These are phyloP conservation scores for Brachionus angularis DNA, from an alignment of 1,140 invertebrate species.

Conservation along the genomic window DNA sequence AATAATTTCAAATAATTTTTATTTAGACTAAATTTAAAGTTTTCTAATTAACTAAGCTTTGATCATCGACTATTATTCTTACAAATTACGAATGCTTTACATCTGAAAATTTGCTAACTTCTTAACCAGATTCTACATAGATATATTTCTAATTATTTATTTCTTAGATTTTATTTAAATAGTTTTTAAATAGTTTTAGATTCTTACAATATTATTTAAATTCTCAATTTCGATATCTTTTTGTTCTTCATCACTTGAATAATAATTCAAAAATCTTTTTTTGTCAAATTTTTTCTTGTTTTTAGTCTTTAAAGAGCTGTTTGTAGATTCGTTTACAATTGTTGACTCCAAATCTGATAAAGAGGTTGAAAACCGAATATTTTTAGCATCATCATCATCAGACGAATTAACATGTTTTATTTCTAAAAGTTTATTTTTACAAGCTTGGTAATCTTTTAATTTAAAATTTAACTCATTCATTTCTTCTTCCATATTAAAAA, in stretches of 20 bases:
- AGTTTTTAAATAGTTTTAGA: too few relatives aligned
- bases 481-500: slow-evolving; percentile 83
- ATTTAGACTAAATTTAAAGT: too few relatives aligned
- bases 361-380: not conserved
- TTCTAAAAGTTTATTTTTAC: not conserved
- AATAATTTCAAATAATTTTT: too few relatives aligned
- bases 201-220: slow-evolving; percentile 18
- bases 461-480: slow-evolving; percentile 60
- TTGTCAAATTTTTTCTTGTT: not conserved
- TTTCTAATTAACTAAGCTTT: too few relatives aligned
- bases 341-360: slow-evolving; percentile 19
- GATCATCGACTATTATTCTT: too few relatives aligned
- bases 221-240: not conserved
- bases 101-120: too few relatives aligned
- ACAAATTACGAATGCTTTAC: too few relatives aligned
- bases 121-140: too few relatives aligned
- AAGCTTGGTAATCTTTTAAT: too few relatives aligned
- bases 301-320: not conserved
- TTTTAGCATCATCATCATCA: not conserved
- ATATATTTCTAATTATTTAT: too few relatives aligned
- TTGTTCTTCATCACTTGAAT: not conserved
- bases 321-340: not conserved
- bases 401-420: not conserved
- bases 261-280: not conserved
- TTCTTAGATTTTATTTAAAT: too few relatives aligned